Percentiles rank a stretch among this genome's conserved stretches.
Conservation (phyloP, 2,888 invertebrate species). For the Sialis fuliginosa region DNA sequence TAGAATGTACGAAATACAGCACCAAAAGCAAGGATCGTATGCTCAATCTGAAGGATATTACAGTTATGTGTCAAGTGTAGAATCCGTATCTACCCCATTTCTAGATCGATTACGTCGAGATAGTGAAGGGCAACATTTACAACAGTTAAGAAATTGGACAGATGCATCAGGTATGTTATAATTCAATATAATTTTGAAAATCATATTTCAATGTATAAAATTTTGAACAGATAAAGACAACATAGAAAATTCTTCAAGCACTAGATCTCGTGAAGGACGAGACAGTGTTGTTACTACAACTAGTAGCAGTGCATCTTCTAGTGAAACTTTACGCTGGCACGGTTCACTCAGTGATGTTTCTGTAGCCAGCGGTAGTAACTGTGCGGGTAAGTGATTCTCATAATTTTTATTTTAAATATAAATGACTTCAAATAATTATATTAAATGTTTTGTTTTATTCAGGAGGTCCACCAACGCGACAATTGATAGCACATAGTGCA, state of each 20-base stretch:
- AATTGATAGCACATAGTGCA: slow-evolving; percentile 58
- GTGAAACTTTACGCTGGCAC: slow-evolving; percentile 66
- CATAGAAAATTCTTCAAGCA: no score
- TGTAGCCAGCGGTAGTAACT: slow-evolving; percentile 30
- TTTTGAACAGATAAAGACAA: no score
- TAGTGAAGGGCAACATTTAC: slow-evolving; percentile 27
- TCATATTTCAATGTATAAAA: no score
- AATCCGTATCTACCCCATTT: slow-evolving; percentile 55
- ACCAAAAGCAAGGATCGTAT: slow-evolving; percentile 57
- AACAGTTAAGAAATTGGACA: no score
- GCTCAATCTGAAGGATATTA: slow-evolving; percentile 68
- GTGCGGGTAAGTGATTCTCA: slow-evolving; percentile 16
- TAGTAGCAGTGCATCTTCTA: slow-evolving; percentile 44
- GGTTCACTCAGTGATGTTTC: slow-evolving; percentile 59
- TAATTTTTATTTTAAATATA: slow-evolving; percentile 5
- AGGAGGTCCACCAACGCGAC: slow-evolving; percentile 20
- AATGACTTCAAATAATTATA: no score
- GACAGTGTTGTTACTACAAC: slow-evolving; percentile 45
- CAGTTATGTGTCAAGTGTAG: slow-evolving; percentile 61
- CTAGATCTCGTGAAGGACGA: slow-evolving; percentile 25
- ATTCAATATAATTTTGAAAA: no score
- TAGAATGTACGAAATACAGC: slow-evolving; percentile 19
- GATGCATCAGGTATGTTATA: no score
- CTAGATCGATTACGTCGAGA: slow-evolving; percentile 50
- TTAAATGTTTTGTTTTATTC: no score